These are phyloP conservation scores for Polydrusus tereticollis DNA, from an alignment of 2,888 invertebrate genomes.

Conservation along the genomic window DNA sequence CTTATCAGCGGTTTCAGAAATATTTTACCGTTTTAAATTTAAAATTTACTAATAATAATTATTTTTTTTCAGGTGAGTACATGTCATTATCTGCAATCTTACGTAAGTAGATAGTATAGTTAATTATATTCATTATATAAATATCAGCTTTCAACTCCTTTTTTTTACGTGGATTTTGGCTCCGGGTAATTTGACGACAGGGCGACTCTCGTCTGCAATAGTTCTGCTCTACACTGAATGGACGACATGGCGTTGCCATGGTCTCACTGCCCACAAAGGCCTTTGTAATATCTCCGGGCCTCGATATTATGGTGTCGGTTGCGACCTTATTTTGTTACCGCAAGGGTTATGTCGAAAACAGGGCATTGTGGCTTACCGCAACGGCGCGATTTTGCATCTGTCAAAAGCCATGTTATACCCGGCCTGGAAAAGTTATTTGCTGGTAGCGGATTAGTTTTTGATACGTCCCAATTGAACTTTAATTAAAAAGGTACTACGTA, in stretches of 20 bases:
- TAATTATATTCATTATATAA: too few species aligned
- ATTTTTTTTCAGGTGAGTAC: too few species aligned
- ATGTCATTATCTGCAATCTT: too few species aligned
- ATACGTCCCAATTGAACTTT: background rate
- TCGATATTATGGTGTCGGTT: conserved; percentile 27
- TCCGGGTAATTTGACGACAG: background rate
- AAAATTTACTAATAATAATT: too few species aligned
- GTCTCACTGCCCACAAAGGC: conserved; percentile 25
- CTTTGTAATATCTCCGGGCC: conserved; percentile 19
- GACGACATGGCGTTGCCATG: conserved; percentile 23
- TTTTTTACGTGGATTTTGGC: background rate
- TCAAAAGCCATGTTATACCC: background rate
- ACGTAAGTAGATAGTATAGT: too few species aligned
- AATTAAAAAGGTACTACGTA: background rate
- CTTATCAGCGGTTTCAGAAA: too few species aligned
- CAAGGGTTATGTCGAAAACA: conserved; percentile 17
- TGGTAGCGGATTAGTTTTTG: background rate
- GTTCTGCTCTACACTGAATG: conserved; percentile 10
- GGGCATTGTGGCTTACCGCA: conserved; percentile 22
- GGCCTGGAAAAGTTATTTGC: background rate
- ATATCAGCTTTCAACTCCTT: too few species aligned
- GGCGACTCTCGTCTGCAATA: conserved; percentile 15
- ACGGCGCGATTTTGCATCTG: background rate
- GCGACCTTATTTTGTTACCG: conserved; percentile 22
- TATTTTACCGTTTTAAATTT: too few species aligned